Conservation (phyloP, 92 coral and sea anemone genomes). For the Parazoanthus atlanticus region DNA sequence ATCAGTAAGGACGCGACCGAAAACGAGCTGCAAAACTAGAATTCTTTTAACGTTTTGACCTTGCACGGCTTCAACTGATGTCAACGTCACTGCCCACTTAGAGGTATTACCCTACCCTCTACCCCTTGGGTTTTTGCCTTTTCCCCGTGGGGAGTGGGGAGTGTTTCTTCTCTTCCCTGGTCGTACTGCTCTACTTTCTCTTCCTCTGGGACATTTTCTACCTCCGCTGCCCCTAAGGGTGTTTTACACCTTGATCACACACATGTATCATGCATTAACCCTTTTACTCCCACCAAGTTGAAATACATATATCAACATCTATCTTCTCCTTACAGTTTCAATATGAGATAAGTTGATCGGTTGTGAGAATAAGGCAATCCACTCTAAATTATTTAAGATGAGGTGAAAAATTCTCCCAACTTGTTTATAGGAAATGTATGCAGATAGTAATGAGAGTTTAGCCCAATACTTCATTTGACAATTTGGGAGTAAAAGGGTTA, state of each 20-base stretch:
- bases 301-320: too few species aligned
- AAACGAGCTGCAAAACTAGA: conserved; percentile 21
- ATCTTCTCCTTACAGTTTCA: too few species aligned
- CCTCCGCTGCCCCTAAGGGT: not conserved
- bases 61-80: not conserved
- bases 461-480: too few species aligned
- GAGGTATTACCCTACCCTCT: not conserved
- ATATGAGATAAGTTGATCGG: too few species aligned
- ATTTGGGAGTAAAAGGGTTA: too few species aligned
- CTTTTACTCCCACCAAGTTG: too few species aligned
- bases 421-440: too few species aligned
- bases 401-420: too few species aligned
- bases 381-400: too few species aligned
- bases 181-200: not conserved
- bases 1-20: not conserved
- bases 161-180: not conserved
- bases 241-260: not conserved
- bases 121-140: not conserved
- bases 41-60: not conserved
- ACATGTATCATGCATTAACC: not conserved
- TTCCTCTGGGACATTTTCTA: not conserved
- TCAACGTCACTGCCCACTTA: not conserved
- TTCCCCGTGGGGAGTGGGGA: not conserved
- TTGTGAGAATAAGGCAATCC: too few species aligned
- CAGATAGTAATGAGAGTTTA: too few species aligned